Conservation (phyloP, 2,888 invertebrate genomes). For the Mongoloraphidia duomilia region DNA sequence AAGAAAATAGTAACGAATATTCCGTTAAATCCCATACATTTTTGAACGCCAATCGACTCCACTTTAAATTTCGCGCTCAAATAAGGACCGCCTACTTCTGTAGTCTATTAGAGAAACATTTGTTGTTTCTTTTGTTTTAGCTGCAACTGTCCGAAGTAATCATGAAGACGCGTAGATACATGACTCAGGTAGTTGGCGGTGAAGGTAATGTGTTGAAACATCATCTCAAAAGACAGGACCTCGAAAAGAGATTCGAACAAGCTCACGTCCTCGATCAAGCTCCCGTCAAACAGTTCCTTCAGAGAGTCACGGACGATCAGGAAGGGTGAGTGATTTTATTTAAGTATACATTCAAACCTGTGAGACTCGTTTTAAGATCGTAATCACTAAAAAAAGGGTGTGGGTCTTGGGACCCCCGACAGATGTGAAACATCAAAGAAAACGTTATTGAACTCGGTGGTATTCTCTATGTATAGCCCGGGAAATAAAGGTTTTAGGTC, state of each 20-base stretch:
- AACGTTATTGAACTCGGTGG: too few relatives aligned
- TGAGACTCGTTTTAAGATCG: constrained; percentile 6
- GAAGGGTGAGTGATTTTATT: constrained; percentile 59
- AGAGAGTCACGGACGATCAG: constrained; percentile 81
- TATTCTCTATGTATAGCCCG: too few relatives aligned
- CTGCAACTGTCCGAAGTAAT: constrained; percentile 95
- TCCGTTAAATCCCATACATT: too few relatives aligned
- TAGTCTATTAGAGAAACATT: too few relatives aligned
- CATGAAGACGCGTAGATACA: constrained; percentile 86
- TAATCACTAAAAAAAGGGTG: neutral
- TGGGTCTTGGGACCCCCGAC: too few relatives aligned
- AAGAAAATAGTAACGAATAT: too few relatives aligned
- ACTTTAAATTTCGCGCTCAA: too few relatives aligned
- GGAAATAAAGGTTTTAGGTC: too few relatives aligned
- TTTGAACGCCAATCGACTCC: too few relatives aligned
- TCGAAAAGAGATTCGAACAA: constrained; percentile 67
- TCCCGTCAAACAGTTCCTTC: constrained; percentile 75
- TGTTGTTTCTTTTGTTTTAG: constrained; percentile 35
- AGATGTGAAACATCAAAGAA: too few relatives aligned
- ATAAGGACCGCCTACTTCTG: too few relatives aligned
- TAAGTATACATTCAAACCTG: neutral
- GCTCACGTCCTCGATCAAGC: constrained; percentile 59
- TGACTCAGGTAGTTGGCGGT: constrained; percentile 80
- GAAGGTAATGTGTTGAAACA: constrained; percentile 77
- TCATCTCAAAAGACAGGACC: constrained; percentile 74